Evolutionary conservation across 2,888 invertebrate genomes (phyloP), one percentile per base, ranked within the genome.

Genomic region (Apodemia hepburni): DNA sequence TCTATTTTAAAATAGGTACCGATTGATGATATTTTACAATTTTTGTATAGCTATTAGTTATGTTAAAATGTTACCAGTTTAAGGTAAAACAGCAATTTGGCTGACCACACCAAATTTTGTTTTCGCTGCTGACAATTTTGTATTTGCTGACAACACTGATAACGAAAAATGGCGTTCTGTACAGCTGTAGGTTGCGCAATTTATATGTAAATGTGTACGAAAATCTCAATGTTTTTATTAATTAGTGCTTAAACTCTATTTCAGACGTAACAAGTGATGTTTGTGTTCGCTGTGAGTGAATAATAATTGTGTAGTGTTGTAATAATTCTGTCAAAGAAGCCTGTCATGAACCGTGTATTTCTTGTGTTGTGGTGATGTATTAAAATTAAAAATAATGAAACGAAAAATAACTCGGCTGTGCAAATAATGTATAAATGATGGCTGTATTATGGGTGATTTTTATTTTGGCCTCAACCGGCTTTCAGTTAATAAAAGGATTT

Each of bases 131-230:
- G 17, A 17, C 17, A 47, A 47, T 47, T 47, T 47, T 47, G 17
- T 8, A 17, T 17, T 17, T 47, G 64, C 63, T 66, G 70, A 77
- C 73, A 86, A 80, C 81, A 82, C 76, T 71, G 66, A 76, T 73
- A 75, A 74, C 79, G 76, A 84, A 89, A 87, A 87, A 90, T 90
- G 87, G 90, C 82, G 91, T 88, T 87, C 81, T 77, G 75, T 85
- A 87, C 88, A 90, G 89, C 87, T 90, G 89, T 82, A 81, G 87
- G 86, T 90, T 91, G 91, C 91, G 91, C 91, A 91, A 91, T 90
- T 90, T 89, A 82, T 80, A 84, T 85, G 83, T 89, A 89, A 89
- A 88, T 87, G 82, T 84, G 80, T 81, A 80, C 78, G 76, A 82
- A 86, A 83, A 82, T 79, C 79, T 77, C 72, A 79, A 75, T 71